A percentile compares a stretch with the other conserved stretches of the same genome.
These are phyloP conservation scores for Danaus chrysippus DNA, from an alignment of 2,888 invertebrate genomes.

Conservation along the genomic window DNA sequence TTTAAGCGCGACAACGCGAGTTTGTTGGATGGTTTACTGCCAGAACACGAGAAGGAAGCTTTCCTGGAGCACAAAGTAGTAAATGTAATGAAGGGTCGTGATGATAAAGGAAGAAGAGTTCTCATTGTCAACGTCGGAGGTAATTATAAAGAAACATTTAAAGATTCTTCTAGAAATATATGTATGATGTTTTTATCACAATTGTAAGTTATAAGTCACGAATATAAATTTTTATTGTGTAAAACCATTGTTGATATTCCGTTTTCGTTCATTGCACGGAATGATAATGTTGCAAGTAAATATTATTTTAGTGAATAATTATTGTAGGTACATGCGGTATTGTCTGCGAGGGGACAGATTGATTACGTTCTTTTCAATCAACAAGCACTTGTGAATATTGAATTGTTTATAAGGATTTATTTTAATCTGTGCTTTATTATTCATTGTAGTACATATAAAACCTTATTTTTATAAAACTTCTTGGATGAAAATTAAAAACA, in stretches of 20 bases:
- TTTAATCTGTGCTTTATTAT: too few relatives aligned
- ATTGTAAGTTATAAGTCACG: too few relatives aligned
- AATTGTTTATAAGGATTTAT: not conserved
- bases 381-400: not conserved
- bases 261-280: too few relatives aligned
- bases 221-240: too few relatives aligned
- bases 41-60: constrained; percentile 82
- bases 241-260: too few relatives aligned
- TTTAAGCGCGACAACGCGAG: constrained; percentile 86
- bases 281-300: too few relatives aligned
- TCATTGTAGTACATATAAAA: too few relatives aligned
- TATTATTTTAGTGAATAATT: constrained; percentile 1
- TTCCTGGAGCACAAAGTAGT: constrained; percentile 86
- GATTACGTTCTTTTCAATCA: constrained; percentile 1
- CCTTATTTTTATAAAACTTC: too few relatives aligned
- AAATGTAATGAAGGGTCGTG: constrained; percentile 86
- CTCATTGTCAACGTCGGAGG: constrained; percentile 86
- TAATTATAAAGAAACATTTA: constrained; percentile 43
- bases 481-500: too few relatives aligned
- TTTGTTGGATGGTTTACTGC: constrained; percentile 82
- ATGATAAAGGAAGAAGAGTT: constrained; percentile 87
- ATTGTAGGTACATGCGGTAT: not conserved
- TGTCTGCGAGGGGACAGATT: constrained; percentile 6
- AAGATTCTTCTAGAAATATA: too few relatives aligned
- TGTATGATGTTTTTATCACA: too few relatives aligned